Evolutionary conservation across 2,888 invertebrate species (phyloP), one percentile per base, ranked within the genome.

Genomic region (Disparrhopalites patrizii): DNA sequence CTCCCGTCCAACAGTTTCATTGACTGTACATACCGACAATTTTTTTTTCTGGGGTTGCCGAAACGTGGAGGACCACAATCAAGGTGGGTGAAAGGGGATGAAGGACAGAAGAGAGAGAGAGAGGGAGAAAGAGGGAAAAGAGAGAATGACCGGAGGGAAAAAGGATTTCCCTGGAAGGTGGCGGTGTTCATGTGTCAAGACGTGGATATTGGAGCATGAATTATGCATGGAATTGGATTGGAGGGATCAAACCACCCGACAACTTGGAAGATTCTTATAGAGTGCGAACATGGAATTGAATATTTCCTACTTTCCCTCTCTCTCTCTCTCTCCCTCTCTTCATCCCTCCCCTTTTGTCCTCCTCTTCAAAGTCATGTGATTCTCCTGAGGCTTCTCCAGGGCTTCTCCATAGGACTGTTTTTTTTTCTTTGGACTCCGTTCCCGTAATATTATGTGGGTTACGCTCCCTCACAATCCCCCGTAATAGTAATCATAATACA

Each of bases 221-320:
- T 64, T 64, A 64, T 64, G 64, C 64, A 64, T 64, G 30, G 56
- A 56, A 64, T 64, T 64, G 64, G 64, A 64, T 64, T 55, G 40
- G 52, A 62, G 52, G 62, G 62, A 62, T 62, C 62, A 52, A 25
- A 54, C 40, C 40, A n/a, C 15, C 57, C 56, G 54, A 64, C 56
- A 57, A 64, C 56, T 56, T 64, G 57, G 57, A 64, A 64, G 64
- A 64, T 64, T 64, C 57, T 64, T 23, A 64, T 64, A 57, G 64
- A 64, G 57, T 64, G 56, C 31, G 57, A 64, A 64, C 47, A 38
- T 64, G 52, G 64, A 64, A 64, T 64, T 64, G 64, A 64, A 64
- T 64, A 64, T 43, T 55, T 56, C 33, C 36, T 15, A 10, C 15
- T 36, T 15, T 36, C 36, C 15, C 36, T 36, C 36, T 36, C 18